phyloP scores from a whole-genome alignment of 2,797 vertebrate species.

The Micropoecilia bifurca region DNA sequence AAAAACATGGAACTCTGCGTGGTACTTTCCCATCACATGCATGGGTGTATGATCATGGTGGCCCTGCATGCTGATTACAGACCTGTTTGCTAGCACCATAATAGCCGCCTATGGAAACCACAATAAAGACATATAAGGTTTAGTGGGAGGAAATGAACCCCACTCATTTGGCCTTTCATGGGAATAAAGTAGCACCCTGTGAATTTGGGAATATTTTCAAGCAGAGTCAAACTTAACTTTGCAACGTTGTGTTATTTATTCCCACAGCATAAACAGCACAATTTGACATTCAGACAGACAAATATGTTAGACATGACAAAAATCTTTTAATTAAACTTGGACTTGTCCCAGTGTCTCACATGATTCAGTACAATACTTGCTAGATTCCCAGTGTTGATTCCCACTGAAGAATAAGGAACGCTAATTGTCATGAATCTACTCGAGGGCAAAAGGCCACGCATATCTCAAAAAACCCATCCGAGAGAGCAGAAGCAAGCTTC shows the following conservation, averaged over 20 bases:
- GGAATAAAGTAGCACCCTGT: constrained; percentile 42
- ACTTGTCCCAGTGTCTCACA: constrained; percentile 7
- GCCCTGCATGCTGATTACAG: constrained; percentile 72
- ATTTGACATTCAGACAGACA: constrained; percentile 23
- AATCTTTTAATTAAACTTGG: constrained; percentile 39
- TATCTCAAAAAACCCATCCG: constrained; percentile 42
- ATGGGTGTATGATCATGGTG: constrained; percentile 64
- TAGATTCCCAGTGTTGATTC: constrained; percentile 18
- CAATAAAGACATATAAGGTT: constrained; percentile 71
- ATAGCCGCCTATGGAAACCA: constrained; percentile 72
- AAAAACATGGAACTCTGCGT: constrained; percentile 27
- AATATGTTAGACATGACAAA: constrained; percentile 13
- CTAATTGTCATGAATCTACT: constrained; percentile 52
- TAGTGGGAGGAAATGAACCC: constrained; percentile 53
- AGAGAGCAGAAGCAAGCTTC: constrained; percentile 27
- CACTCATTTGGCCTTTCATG: constrained; percentile 59
- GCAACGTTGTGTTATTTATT: constrained; percentile 19
- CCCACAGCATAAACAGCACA: not conserved
- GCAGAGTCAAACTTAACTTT: constrained; percentile 27
- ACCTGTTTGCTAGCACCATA: constrained; percentile 65
- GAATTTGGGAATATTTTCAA: constrained; percentile 36
- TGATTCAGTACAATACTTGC: not conserved
- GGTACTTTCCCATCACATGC: constrained; percentile 51
- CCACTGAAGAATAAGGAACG: not conserved
- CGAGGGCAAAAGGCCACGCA: constrained; percentile 8